Evolutionary conservation across 2,888 invertebrate species (phyloP).

Genomic region (Plebejus melissa): DNA sequence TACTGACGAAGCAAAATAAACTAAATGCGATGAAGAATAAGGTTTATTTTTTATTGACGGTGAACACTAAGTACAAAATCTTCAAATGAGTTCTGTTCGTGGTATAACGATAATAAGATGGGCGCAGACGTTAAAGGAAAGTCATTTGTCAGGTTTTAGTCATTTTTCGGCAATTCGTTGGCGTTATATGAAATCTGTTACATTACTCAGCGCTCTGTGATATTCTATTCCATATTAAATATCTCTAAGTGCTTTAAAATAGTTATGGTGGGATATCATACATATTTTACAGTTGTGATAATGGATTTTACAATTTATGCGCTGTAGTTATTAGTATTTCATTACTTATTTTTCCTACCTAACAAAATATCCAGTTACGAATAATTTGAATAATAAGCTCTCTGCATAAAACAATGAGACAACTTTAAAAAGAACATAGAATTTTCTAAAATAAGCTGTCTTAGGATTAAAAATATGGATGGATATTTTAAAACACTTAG

Average conservation of each 20-base stretch:
- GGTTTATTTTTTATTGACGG: constrained; percentile 43
- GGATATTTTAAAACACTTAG: too few relatives aligned
- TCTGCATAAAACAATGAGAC: too few relatives aligned
- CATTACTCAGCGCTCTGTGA: constrained; percentile 64
- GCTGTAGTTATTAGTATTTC: neutral
- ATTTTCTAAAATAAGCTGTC: too few relatives aligned
- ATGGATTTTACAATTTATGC: neutral
- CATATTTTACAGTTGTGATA: neutral
- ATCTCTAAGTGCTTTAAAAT: neutral
- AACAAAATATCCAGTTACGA: neutral
- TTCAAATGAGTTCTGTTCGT: constrained; percentile 76
- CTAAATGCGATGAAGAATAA: constrained; percentile 41
- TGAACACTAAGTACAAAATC: constrained; percentile 59
- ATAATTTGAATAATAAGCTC: too few relatives aligned
- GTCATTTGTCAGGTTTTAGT: constrained; percentile 77
- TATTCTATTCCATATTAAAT: constrained; percentile 35
- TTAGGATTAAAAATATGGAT: too few relatives aligned
- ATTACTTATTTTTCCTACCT: neutral
- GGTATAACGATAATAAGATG: constrained; percentile 79
- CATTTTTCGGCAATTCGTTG: constrained; percentile 73
- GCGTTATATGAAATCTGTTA: constrained; percentile 75
- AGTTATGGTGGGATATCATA: neutral
- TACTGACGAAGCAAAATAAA: constrained; percentile 43
- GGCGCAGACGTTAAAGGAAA: constrained; percentile 79
- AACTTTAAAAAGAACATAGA: too few relatives aligned